These are phyloP conservation scores for Mustelus asterias DNA, from an alignment of 2,113 vertebrate species.

Conservation along the genomic window DNA sequence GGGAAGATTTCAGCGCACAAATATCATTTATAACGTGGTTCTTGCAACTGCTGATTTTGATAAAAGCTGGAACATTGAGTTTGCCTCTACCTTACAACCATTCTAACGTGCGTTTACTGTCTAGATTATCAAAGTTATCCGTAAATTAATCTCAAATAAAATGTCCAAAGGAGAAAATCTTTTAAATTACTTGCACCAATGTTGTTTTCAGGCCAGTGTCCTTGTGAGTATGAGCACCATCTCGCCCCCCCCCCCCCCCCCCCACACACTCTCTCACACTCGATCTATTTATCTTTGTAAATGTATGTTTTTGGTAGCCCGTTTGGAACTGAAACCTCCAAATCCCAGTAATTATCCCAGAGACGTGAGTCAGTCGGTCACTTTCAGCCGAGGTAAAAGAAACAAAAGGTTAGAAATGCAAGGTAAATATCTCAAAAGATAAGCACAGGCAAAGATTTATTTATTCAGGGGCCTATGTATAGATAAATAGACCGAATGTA, in stretches of 20 bases:
- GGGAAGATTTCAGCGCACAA: background rate
- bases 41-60: background rate
- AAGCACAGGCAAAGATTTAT: background rate
- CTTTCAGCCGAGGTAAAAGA: background rate
- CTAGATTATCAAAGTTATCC: background rate
- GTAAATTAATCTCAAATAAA: background rate
- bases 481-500: background rate
- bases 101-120: background rate
- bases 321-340: background rate
- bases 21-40: background rate
- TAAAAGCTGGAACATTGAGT: background rate
- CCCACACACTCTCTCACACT: too few species aligned
- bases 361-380: background rate
- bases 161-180: background rate
- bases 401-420: slow-evolving; percentile 2
- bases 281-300: background rate
- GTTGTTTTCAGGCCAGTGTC: background rate
- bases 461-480: background rate
- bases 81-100: background rate
- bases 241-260: background rate
- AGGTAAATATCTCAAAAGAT: background rate
- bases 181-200: background rate
- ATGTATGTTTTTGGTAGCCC: background rate
- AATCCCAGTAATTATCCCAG: background rate
- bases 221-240: background rate